Base-by-base conservation (phyloP, 37 sponge, comb jelly and placozoan species). In the Amphimedon queenslandica region DNA sequence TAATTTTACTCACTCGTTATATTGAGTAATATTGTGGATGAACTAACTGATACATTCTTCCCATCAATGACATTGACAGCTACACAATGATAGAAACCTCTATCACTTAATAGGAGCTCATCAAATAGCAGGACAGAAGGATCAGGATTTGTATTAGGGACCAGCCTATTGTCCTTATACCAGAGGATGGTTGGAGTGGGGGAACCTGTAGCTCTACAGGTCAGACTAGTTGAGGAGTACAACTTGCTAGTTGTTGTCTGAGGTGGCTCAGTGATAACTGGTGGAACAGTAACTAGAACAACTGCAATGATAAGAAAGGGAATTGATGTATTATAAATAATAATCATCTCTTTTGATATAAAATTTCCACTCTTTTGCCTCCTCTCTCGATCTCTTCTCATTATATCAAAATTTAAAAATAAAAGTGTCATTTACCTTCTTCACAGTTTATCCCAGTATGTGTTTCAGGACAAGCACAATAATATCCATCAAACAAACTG, bases 101-200 rank as follows among this genome's bases (percentile, higher is more conserved):
- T 73, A 36, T 72, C 57, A 2, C 20, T 23, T 25, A 72, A 37
- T 0, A 24, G 37, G 38, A 80, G 64, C 38, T 80, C 81, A n/a
- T 21, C 39, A 20, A 80, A 70, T 0, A 73, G 13, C 38, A 80
- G 41, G 2, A 4, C 33, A 2, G 28, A 1, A 8, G 33, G 13
- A 13, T 47, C 53, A 47, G 13, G 8, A 47, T 47, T 47, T 0
- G 27, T 36, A 21, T 61, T 63, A 21, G 55, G 21, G 4, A 72
- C 27, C 23, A 20, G 32, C 24, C 10, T 13, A 3, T 68, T 47
- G 42, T 82, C 83, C 60, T 82, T 82, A 63, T 63, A 82, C 83
- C 83, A 82, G 42, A 20, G 30, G 83, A 82, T 82, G 5, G 0
- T 8, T 3, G 83, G 83, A 24, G 67, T 47, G 4, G 83, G 83